Percentiles rank a stretch among this genome's conserved stretches.
phyloP scores from a whole-genome alignment of 1,140 invertebrate genomes.

The Cryptotermes secundus region DNA sequence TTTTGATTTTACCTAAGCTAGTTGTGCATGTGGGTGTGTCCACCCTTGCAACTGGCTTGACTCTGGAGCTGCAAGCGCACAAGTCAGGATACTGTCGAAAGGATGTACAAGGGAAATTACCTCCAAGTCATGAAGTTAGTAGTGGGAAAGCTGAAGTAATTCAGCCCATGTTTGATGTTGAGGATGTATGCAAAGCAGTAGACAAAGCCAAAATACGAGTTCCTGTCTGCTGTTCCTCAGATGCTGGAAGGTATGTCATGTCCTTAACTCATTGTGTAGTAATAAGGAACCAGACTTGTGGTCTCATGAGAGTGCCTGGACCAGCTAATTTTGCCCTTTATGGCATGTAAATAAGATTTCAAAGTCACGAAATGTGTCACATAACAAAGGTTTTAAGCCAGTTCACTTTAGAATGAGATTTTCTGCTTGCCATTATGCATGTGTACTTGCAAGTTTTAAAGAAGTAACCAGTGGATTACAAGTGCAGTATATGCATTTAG shows the following conservation, averaged over 20 bases:
- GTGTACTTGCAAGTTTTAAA: too few relatives aligned
- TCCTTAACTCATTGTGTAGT: too few relatives aligned
- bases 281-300: too few relatives aligned
- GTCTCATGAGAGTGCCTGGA: too few relatives aligned
- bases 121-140: constrained; percentile 11
- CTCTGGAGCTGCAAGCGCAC: constrained; percentile 25
- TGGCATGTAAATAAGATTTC: too few relatives aligned
- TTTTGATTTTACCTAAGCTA: constrained; percentile 17
- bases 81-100: constrained; percentile 21
- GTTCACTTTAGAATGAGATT: too few relatives aligned
- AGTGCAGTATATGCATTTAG: too few relatives aligned
- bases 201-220: constrained; percentile 14
- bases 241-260: constrained; percentile 31
- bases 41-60: constrained; percentile 20
- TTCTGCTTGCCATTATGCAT: too few relatives aligned
- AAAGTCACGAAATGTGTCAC: too few relatives aligned
- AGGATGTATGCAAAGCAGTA: constrained; percentile 20
- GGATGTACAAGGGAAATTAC: constrained; percentile 23
- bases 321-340: too few relatives aligned
- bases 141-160: constrained; percentile 24
- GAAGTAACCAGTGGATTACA: too few relatives aligned
- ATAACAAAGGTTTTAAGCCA: too few relatives aligned
- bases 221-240: constrained; percentile 10
- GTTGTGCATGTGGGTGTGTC: constrained; percentile 34
- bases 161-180: constrained; percentile 18